Percentiles rank a stretch among this genome's conserved stretches.
Conservation (phyloP, 2,797 vertebrate species). For the Paramormyrops hopkinsi region DNA sequence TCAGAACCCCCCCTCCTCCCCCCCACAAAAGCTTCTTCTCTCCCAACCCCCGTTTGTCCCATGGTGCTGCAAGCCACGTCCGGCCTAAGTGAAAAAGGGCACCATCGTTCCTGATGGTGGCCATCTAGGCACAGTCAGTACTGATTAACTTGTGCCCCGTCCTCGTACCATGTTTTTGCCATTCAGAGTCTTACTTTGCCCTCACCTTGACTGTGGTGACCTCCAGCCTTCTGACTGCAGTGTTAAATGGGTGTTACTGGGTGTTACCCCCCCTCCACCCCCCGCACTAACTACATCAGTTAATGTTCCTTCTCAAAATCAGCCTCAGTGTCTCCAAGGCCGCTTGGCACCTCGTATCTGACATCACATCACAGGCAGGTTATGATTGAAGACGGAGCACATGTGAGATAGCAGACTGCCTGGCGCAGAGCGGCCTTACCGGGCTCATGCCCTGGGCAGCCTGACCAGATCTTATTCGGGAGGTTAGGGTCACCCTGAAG, state of each 20-base stretch:
- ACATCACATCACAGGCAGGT: neutral
- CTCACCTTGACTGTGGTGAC: neutral
- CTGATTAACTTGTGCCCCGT: neutral
- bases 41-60: neutral
- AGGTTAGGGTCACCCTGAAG: neutral
- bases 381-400: neutral
- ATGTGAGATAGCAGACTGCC: neutral
- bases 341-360: neutral
- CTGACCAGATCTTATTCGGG: neutral
- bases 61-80: neutral
- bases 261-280: neutral
- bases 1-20: slow-evolving; percentile 31
- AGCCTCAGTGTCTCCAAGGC: neutral
- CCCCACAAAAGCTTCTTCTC: slow-evolving; percentile 12
- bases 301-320: neutral
- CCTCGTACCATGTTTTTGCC: neutral
- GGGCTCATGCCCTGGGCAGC: neutral
- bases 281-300: neutral
- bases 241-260: neutral
- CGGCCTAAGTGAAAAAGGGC: slow-evolving; percentile 27
- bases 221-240: neutral
- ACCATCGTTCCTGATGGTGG: slow-evolving; percentile 41
- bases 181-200: neutral
- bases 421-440: neutral
- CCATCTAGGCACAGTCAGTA: neutral